Conservation (phyloP, 2,113 vertebrate genomes). For the Pimephales promelas region DNA sequence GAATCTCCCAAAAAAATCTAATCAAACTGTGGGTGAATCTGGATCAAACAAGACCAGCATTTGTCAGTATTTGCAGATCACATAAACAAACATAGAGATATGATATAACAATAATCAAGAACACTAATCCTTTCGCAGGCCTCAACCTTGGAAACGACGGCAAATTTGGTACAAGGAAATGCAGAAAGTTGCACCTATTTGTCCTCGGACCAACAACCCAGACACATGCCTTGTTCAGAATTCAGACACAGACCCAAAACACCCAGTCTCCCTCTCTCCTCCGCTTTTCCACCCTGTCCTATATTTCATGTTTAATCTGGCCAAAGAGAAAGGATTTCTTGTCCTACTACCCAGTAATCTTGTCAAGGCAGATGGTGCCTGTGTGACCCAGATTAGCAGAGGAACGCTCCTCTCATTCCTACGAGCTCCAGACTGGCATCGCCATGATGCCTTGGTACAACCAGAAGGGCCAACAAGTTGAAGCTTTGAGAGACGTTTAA, state of each 20-base stretch:
- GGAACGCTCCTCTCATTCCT: conserved; percentile 50
- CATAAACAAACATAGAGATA: neutral
- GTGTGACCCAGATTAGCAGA: conserved; percentile 69
- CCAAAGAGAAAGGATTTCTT: conserved; percentile 75
- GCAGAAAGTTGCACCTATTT: neutral
- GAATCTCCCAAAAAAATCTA: neutral
- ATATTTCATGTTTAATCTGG: conserved; percentile 79
- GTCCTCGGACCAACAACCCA: neutral
- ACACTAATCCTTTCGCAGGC: neutral
- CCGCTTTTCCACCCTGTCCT: conserved; percentile 64
- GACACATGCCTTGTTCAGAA: neutral
- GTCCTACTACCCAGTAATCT: conserved; percentile 78
- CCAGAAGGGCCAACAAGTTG: conserved; percentile 14
- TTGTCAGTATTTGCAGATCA: conserved; percentile 6
- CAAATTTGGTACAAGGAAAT: neutral
- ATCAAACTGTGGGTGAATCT: neutral
- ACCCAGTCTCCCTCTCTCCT: neutral
- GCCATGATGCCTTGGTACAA: conserved; percentile 18
- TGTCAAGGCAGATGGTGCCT: conserved; percentile 78
- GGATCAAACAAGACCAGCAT: neutral
- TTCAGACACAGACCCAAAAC: neutral
- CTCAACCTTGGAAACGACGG: neutral
- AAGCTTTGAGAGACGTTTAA: neutral
- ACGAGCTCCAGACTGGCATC: conserved; percentile 37
- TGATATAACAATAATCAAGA: conserved; percentile 4